Evolutionary conservation across 1,140 invertebrate species (phyloP).

Genomic region (Zaprionus lachaisei): DNA sequence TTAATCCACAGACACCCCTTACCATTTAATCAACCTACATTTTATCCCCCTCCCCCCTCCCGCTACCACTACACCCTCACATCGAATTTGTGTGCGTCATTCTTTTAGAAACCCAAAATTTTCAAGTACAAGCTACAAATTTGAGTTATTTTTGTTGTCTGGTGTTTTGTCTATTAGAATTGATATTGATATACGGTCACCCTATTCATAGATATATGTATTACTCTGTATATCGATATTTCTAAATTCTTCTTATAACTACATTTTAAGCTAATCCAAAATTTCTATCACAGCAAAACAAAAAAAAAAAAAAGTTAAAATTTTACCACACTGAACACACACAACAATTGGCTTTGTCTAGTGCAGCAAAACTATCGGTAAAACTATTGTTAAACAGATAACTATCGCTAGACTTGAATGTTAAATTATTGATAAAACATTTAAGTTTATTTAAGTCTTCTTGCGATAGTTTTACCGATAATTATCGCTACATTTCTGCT

Average conservation of each 20-base stretch:
- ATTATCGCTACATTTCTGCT: neutral
- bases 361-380: neutral
- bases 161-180: conserved; percentile 41
- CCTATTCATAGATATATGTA: conserved; percentile 17
- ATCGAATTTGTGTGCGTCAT: conserved; percentile 13
- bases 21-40: neutral
- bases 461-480: conserved; percentile 5
- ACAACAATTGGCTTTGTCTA: conserved; percentile 30
- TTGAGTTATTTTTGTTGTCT: conserved; percentile 23
- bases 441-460: neutral
- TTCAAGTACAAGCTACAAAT: conserved; percentile 2
- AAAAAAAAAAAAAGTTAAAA: conserved; percentile 8
- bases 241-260: conserved; percentile 55
- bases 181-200: conserved; percentile 12
- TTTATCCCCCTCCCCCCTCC: neutral
- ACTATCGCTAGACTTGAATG: neutral
- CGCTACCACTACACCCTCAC: neutral
- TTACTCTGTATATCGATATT: conserved; percentile 18
- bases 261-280: conserved; percentile 74
- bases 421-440: neutral
- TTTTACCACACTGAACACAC: conserved; percentile 10
- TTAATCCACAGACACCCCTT: conserved; percentile 10
- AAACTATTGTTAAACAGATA: neutral
- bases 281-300: conserved; percentile 64
- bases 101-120: neutral